These are phyloP conservation scores for Marmota flaviventris DNA, from an alignment of 2,113 vertebrate species.

Conservation along the genomic window DNA sequence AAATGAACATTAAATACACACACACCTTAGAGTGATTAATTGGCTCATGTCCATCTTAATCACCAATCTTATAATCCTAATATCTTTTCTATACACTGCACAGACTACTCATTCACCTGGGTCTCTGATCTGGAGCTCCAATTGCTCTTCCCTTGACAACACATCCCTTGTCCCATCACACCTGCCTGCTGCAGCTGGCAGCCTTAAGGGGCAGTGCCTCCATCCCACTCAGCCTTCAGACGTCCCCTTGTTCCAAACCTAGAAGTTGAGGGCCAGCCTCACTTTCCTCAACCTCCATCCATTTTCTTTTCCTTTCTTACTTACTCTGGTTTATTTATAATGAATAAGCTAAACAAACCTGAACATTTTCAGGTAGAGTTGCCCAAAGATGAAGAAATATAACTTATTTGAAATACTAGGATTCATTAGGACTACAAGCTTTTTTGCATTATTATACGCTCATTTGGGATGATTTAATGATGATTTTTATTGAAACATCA, in stretches of 20 bases:
- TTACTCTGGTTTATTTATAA: background rate
- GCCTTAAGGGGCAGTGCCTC: no score
- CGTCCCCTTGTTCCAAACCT: background rate
- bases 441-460: background rate
- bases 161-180: accelerated
- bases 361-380: background rate
- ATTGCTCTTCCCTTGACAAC: background rate
- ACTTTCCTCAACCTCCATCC: background rate
- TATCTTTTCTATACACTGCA: background rate
- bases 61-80: background rate
- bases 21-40: background rate
- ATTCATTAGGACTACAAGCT: background rate
- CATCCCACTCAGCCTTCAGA: background rate
- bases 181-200: background rate
- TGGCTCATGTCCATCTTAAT: background rate
- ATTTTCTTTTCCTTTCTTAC: background rate
- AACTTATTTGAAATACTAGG: background rate
- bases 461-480: background rate
- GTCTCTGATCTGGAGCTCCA: background rate
- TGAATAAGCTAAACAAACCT: background rate
- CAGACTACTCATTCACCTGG: no score
- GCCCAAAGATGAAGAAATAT: background rate
- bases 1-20: background rate
- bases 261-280: background rate
- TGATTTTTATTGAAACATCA: background rate